Evolutionary conservation across 2,888 invertebrate genomes (phyloP).

Genomic region (Papilio protenor): DNA sequence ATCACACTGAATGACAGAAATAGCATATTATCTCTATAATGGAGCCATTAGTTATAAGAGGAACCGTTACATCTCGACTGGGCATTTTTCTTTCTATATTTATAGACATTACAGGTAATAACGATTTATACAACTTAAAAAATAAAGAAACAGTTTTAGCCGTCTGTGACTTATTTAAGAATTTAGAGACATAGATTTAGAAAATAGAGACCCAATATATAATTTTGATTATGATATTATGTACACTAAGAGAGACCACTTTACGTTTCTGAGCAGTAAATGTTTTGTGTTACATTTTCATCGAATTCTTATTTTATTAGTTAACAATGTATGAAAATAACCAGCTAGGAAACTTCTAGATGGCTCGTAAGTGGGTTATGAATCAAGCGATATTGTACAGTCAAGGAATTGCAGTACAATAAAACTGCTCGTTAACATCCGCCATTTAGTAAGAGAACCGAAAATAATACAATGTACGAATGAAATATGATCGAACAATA

Average conservation of each 20-base stretch:
- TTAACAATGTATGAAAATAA: constrained; percentile 6
- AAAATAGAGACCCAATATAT: no score
- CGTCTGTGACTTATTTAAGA: neutral
- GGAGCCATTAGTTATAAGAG: constrained; percentile 17
- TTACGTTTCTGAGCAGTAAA: neutral
- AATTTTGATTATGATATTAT: neutral
- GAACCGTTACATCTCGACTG: neutral
- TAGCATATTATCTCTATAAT: constrained; percentile 14
- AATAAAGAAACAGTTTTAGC: neutral
- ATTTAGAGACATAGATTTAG: no score
- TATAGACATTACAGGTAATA: neutral
- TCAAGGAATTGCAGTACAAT: constrained; percentile 20
- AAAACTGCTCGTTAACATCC: constrained; percentile 36
- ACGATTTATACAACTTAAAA: neutral
- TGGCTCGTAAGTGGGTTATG: constrained; percentile 10
- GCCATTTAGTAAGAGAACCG: neutral
- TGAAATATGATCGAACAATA: constrained; percentile 1
- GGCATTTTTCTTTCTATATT: constrained; percentile 1
- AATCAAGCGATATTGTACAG: constrained; percentile 6
- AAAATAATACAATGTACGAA: constrained; percentile 26
- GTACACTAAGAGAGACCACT: neutral
- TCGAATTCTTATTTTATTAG: neutral
- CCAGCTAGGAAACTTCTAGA: constrained; percentile 20
- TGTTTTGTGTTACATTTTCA: neutral
- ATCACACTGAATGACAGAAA: constrained; percentile 11